Percentiles rank a stretch among this genome's conserved stretches.
Conservation (phyloP, 1,140 invertebrate species). For the Rhagoletis zephyria region DNA sequence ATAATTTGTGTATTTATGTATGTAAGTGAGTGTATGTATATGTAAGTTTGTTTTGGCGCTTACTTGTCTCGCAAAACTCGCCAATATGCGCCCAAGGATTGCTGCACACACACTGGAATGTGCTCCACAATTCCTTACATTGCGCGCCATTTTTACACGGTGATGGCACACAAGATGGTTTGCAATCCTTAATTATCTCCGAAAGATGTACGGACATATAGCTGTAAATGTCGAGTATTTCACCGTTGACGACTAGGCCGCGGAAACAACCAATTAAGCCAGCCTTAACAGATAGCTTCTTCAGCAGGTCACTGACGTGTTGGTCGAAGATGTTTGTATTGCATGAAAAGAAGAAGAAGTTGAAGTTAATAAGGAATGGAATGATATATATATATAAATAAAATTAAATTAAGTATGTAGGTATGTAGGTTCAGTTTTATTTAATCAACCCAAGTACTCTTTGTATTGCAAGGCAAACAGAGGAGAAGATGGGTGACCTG, state of each 20-base stretch:
- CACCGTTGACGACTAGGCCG: conserved; percentile 91
- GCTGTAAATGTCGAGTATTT: conserved; percentile 90
- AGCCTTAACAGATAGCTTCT: conserved; percentile 85
- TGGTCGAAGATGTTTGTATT: background rate
- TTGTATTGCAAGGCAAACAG: too few relatives aligned
- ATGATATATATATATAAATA: too few relatives aligned
- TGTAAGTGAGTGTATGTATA: background rate
- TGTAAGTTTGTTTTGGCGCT: conserved; percentile 64
- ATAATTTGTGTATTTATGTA: background rate
- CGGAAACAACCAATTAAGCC: conserved; percentile 94
- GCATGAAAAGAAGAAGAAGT: conserved; percentile 8
- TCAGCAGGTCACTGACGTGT: conserved; percentile 80
- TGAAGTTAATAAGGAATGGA: background rate
- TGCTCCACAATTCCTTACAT: conserved; percentile 93
- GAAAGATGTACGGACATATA: conserved; percentile 93
- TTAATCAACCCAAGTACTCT: too few relatives aligned
- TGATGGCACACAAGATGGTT: conserved; percentile 92
- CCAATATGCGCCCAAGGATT: conserved; percentile 93
- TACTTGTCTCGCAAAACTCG: conserved; percentile 90
- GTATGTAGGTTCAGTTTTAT: too few relatives aligned
- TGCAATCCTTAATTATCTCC: conserved; percentile 92
- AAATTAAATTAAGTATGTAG: too few relatives aligned
- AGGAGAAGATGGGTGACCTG: too few relatives aligned
- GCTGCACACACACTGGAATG: conserved; percentile 90
- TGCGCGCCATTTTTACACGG: conserved; percentile 92